Evolutionary conservation across 2,888 invertebrate species (phyloP), one percentile per base, ranked within the genome.

Genomic region (Trachelus troglodyta): DNA sequence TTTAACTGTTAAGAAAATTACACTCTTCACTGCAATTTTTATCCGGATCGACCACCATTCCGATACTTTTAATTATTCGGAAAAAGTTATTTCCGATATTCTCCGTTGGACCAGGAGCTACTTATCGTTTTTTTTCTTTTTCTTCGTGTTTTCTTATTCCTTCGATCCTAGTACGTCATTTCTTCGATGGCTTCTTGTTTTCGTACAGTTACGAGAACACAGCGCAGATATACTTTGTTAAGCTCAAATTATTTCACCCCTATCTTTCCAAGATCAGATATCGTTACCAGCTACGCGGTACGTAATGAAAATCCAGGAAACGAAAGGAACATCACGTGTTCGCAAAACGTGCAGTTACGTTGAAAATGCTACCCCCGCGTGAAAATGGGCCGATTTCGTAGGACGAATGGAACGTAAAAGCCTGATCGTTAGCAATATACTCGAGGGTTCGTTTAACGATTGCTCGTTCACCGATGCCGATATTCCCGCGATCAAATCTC

Each of bases 401-500:
- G 56, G 56, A 56, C 23, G 56, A 56, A 56, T 56, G 56, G 56
- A 23, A 56, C 23, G 23, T 56, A 56, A 69, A 23, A 9, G 37
- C 0, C 12, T 30, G 79, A 77, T 76, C 76, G 79, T 76, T 79
- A 79, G 73, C 76, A 31, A 75, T 76, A 71, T 35, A 23, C 40
- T 34, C 56, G 34, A 56, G 75, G 34, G 56, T 34, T 71, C 34
- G 15, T 34, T 69, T 23, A 73, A 74, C 74, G 69, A 74, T 74
- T 74, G 74, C 73, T 77, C 79, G 71, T 75, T 77, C 79, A 35
- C 77, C 76, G 76, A 31, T 56, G 15, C 35, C 23, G 40, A 69
- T 75, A 77, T 76, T 76, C 76, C 33, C 68, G 69, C 75, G 77
- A 76, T 79, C 79, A 77, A 77, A 79, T 79, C 79, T 77, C 69